Conservation (phyloP, 1,140 invertebrate species). For the Trinorchestia longiramus region DNA sequence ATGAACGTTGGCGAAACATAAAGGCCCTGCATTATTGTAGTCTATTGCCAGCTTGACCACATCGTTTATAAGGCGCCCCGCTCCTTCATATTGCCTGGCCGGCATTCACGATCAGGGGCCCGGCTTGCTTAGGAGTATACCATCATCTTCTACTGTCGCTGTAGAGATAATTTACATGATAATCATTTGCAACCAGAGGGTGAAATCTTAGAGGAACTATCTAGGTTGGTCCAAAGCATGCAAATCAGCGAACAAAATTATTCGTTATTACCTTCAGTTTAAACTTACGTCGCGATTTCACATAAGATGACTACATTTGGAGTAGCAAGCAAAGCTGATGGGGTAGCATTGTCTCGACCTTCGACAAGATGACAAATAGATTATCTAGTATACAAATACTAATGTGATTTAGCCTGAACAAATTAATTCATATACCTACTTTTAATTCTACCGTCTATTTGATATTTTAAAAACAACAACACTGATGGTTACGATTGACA, state of each 20-base stretch:
- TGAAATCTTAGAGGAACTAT: background rate
- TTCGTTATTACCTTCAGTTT: background rate
- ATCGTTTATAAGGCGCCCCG: conserved; percentile 21
- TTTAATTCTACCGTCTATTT: no score
- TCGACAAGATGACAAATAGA: background rate
- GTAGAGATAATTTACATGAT: background rate
- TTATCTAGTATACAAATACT: background rate
- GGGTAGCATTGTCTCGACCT: no score
- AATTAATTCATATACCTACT: background rate
- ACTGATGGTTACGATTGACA: no score
- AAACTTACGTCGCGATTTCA: no score
- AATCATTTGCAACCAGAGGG: background rate
- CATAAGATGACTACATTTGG: no score
- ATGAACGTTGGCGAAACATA: conserved; percentile 54
- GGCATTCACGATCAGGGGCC: conserved; percentile 24
- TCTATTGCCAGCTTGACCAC: conserved; percentile 48
- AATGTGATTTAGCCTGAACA: background rate
- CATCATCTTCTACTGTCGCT: background rate
- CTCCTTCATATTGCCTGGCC: conserved; percentile 21
- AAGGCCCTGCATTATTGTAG: conserved; percentile 54
- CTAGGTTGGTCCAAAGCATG: background rate
- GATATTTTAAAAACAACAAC: no score
- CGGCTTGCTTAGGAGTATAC: background rate
- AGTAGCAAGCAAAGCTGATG: no score
- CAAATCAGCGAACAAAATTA: background rate